Conservation (phyloP, 2,113 vertebrate species). For the Aix galericulata region DNA sequence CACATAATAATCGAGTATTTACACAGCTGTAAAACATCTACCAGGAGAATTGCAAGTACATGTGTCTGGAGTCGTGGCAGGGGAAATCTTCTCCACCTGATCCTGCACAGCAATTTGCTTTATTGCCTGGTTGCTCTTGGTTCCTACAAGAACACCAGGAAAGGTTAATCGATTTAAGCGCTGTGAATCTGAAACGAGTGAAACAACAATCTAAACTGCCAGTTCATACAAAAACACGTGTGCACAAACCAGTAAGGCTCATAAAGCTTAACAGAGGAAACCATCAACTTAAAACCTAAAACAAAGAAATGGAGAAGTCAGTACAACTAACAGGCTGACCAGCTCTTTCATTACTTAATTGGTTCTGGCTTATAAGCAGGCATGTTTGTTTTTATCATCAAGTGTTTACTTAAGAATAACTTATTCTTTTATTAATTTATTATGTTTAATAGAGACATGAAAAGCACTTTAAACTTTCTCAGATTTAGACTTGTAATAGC, state of each 20-base stretch:
- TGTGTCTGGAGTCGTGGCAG: background rate
- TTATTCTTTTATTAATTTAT: background rate
- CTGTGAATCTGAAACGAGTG: background rate
- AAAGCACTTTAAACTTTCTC: background rate
- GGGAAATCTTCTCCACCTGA: background rate
- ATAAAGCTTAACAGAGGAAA: background rate
- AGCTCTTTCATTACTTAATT: background rate
- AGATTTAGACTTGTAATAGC: background rate
- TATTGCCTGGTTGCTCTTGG: background rate
- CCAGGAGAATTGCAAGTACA: background rate
- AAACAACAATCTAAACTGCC: background rate
- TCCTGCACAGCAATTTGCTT: background rate
- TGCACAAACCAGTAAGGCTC: background rate
- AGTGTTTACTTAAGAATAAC: background rate
- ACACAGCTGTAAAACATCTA: slow-evolving; percentile 33
- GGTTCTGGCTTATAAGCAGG: background rate
- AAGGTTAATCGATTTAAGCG: background rate
- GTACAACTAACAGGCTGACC: background rate
- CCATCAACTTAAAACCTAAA: background rate
- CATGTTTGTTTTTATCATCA: background rate
- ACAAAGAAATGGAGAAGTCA: background rate
- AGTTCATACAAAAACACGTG: background rate
- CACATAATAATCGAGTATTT: slow-evolving; percentile 16
- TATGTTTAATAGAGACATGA: background rate
- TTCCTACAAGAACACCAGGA: background rate